Evolutionary conservation across 2,113 vertebrate genomes (phyloP), one percentile per base, ranked within the genome.

Genomic region (Ranitomeya imitator): DNA sequence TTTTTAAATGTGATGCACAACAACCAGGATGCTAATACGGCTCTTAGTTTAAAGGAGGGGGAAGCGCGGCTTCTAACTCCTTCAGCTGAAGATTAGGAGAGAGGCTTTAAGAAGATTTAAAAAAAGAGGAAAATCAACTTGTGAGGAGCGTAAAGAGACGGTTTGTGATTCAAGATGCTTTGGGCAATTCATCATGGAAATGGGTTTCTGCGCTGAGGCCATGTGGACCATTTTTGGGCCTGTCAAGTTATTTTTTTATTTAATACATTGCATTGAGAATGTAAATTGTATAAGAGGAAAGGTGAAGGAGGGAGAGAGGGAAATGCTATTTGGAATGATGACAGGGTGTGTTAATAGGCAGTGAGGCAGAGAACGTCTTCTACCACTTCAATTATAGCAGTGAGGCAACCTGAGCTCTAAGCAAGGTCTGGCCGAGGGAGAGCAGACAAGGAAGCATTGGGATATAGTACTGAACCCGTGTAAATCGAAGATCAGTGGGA

Each of bases 181-280:
- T 95, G 95, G 97, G 97, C 98, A 97, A 99, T 99, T 99, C 97
- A 99, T 99, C 98, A 98, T 97, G 97, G 97, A 98, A 98, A 99
- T 97, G 98, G 97, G 97, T 99, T 99, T 99, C 97, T 97, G 97
- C 97, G 97, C 97, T 97, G 96, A 98, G 97, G 97, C 98, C 97
- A 97, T 97, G 97, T 97, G 97, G 97, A 98, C 98, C 96, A 88
- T 97, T 96, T 97, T 99, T 97, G 97, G 97, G 97, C 97, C 97
- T 97, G 97, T 99, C 98, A 98, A 99, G 69, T 74, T 74, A 83
- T 83, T 18, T 74, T 76, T 88, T 97, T 97, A 73, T 99, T 99
- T 98, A 99, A 99, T 98, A 98, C 97, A 97, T 98, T 97, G 97
- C 96, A 98, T 97, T 97, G 96, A 97, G 97, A 97, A 98, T 99